phyloP scores from a whole-genome alignment of 1,140 invertebrate species.

The Tetramorium simillimum region DNA sequence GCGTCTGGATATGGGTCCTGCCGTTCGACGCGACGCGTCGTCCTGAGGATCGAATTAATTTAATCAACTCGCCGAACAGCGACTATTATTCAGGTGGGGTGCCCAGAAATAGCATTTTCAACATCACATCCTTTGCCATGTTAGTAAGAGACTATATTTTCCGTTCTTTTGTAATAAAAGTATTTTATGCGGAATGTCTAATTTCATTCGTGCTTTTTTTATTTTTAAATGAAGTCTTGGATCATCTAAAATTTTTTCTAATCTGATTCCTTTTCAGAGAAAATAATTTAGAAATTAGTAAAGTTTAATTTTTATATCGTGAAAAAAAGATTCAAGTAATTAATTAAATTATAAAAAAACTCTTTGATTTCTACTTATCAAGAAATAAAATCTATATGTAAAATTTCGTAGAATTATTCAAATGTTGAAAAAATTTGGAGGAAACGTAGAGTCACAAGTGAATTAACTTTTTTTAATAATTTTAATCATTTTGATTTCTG shows the following conservation, averaged over 20 bases:
- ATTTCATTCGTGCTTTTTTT: not conserved
- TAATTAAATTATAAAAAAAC: too few species aligned
- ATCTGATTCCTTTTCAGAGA: not conserved
- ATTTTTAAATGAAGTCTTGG: not conserved
- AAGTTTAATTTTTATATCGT: not conserved
- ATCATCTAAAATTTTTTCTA: not conserved
- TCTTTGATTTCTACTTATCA: not conserved
- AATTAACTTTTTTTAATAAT: not conserved
- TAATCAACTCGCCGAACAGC: slow-evolving; percentile 26
- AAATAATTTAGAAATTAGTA: not conserved
- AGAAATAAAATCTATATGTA: not conserved
- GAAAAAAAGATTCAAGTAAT: not conserved
- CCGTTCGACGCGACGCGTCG: slow-evolving; percentile 36
- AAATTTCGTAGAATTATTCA: not conserved
- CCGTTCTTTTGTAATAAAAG: not conserved
- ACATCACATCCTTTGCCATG: not conserved
- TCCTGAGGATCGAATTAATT: slow-evolving; percentile 60
- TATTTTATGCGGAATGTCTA: not conserved
- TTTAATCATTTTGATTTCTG: not conserved
- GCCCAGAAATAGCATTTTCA: slow-evolving; percentile 7
- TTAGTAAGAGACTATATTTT: not conserved
- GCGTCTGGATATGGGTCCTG: slow-evolving; percentile 54
- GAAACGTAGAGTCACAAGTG: not conserved
- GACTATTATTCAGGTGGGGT: slow-evolving; percentile 34
- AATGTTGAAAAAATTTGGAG: not conserved